A percentile compares a stretch with the other conserved stretches of the same genome.
Evolutionary conservation across 2,888 invertebrate genomes (phyloP).

Genomic region (Sipha maydis): DNA sequence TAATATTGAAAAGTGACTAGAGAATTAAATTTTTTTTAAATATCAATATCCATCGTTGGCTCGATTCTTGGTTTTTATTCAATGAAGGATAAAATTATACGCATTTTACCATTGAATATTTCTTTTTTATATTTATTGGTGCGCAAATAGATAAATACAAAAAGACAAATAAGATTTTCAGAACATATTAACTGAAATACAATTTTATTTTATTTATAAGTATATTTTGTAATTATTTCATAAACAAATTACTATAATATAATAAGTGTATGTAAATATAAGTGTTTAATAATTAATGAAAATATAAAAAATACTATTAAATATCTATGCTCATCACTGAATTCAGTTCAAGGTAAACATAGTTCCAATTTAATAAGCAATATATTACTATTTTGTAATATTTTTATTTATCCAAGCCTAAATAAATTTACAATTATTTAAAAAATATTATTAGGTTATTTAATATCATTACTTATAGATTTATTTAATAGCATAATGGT

Average conservation of each 20-base stretch:
- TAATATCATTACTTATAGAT: not conserved
- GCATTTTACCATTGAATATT: not conserved
- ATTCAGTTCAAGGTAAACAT: slow-evolving; percentile 40
- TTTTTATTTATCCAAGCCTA: not conserved
- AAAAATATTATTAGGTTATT: not conserved
- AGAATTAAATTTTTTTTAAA: not conserved
- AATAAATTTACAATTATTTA: no score
- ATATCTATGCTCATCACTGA: not conserved
- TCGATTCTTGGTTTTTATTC: not conserved
- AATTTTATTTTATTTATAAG: not conserved
- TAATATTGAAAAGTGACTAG: not conserved
- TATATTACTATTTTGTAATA: not conserved
- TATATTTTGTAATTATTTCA: not conserved
- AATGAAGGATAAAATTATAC: not conserved
- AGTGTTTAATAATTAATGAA: no score
- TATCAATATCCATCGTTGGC: not conserved
- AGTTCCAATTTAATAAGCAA: not conserved
- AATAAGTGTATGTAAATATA: no score
- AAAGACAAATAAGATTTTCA: not conserved
- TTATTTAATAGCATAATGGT: no score
- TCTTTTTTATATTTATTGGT: not conserved
- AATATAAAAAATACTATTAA: not conserved
- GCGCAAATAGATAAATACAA: not conserved
- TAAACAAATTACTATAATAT: not conserved
- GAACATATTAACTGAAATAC: not conserved